Conservation (phyloP, 2,888 invertebrate genomes). For the Prenolepis imparis region DNA sequence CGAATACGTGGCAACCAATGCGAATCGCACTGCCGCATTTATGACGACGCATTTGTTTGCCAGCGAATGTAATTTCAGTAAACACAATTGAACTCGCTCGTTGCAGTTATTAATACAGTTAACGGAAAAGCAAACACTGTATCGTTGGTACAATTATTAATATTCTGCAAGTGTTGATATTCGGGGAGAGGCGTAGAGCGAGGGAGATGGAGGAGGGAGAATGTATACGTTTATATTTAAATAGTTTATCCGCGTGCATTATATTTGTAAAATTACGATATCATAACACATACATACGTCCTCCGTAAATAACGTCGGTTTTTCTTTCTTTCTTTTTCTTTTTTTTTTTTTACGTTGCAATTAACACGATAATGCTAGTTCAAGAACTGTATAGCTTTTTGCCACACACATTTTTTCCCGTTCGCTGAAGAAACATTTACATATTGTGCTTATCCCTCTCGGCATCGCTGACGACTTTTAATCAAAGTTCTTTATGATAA, state of each 20-base stretch:
- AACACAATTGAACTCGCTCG: constrained; percentile 51
- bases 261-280: constrained; percentile 23
- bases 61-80: constrained; percentile 53
- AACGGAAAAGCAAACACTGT: constrained; percentile 39
- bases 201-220: neutral
- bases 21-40: constrained; percentile 25
- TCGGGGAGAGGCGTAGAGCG: neutral
- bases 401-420: neutral
- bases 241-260: constrained; percentile 9
- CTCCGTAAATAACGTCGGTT: neutral
- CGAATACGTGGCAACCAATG: constrained; percentile 20
- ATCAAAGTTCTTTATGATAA: constrained; percentile 61
- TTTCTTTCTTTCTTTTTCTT: neutral
- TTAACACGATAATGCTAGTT: constrained; percentile 22
- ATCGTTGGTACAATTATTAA: constrained; percentile 46
- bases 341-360: neutral
- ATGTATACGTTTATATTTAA: constrained; percentile 29
- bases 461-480: constrained; percentile 31
- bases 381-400: neutral
- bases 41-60: constrained; percentile 40
- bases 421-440: neutral
- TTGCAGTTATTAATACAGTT: constrained; percentile 45
- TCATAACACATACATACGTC: neutral
- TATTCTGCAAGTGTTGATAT: constrained; percentile 45
- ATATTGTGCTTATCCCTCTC: neutral